These are phyloP conservation scores for Dorcus hopei DNA, from an alignment of 2,888 invertebrate genomes.

Conservation along the genomic window DNA sequence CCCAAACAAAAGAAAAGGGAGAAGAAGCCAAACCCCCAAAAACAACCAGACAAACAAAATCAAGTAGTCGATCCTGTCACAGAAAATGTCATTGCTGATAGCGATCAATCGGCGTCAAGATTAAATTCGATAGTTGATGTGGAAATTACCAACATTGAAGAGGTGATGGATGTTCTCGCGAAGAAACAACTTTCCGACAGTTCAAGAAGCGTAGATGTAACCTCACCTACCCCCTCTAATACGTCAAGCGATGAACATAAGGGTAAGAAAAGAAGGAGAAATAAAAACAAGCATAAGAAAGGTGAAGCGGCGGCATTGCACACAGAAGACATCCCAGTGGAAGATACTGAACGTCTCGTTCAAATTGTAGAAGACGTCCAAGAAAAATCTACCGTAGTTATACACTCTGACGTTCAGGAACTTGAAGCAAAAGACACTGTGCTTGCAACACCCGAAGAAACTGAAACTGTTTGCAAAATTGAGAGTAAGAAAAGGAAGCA, in stretches of 20 bases:
- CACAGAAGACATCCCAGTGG: not conserved
- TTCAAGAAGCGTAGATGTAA: slow-evolving; percentile 4
- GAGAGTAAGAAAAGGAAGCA: not conserved
- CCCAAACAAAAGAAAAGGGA: not conserved
- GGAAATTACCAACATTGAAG: slow-evolving; percentile 44
- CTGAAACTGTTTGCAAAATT: not conserved
- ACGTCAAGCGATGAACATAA: slow-evolving; percentile 11
- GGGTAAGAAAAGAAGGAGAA: slow-evolving; percentile 7
- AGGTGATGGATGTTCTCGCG: slow-evolving; percentile 43
- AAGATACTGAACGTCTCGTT: too few relatives aligned
- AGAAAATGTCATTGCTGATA: slow-evolving; percentile 24
- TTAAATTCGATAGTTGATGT: slow-evolving; percentile 44
- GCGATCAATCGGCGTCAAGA: slow-evolving; percentile 34
- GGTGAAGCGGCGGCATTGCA: not conserved
- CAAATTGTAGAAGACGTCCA: too few relatives aligned
- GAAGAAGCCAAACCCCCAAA: not conserved
- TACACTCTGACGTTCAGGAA: not conserved
- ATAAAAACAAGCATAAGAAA: slow-evolving; percentile 7
- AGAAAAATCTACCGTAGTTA: too few relatives aligned
- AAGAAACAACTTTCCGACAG: slow-evolving; percentile 20
- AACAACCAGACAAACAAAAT: slow-evolving; percentile 6
- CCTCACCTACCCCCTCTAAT: slow-evolving; percentile 11
- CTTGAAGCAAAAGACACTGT: not conserved
- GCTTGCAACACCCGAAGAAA: not conserved
- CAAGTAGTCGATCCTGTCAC: not conserved